A percentile compares a stretch with the other conserved stretches of the same genome.
phyloP scores from a whole-genome alignment of 2,797 vertebrate species.

The Esox lucius region DNA sequence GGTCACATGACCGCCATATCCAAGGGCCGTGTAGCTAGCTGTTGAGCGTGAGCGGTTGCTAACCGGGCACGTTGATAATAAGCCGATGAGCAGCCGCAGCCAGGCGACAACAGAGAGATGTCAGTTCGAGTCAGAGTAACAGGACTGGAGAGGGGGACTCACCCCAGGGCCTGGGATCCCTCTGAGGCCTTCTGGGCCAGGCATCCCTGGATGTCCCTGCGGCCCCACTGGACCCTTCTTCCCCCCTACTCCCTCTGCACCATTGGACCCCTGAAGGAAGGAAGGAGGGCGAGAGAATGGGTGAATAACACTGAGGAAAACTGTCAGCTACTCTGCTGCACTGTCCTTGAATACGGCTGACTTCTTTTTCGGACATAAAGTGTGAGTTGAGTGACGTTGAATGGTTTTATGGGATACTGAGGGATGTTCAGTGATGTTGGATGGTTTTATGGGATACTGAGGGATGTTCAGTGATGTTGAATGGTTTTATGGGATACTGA shows the following conservation, averaged over 20 bases:
- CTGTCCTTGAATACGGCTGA: background rate
- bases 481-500: too few species aligned
- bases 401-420: too few species aligned
- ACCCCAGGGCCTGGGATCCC: slow-evolving; percentile 91
- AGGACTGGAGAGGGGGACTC: slow-evolving; percentile 58
- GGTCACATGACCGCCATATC: background rate
- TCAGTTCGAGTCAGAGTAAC: slow-evolving; percentile 6
- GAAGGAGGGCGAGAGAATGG: background rate
- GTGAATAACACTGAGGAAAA: background rate
- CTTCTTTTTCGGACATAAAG: background rate
- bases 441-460: too few species aligned
- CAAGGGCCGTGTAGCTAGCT: background rate
- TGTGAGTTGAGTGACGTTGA: too few species aligned
- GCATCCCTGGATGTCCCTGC: slow-evolving; percentile 82
- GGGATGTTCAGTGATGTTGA: too few species aligned
- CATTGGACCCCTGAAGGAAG: slow-evolving; percentile 75
- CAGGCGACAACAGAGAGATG: slow-evolving; percentile 4
- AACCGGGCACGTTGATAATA: background rate
- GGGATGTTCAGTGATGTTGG: too few species aligned
- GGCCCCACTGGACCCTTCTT: slow-evolving; percentile 83
- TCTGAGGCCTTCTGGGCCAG: slow-evolving; percentile 82
- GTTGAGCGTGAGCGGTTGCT: background rate
- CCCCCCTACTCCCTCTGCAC: slow-evolving; percentile 77
- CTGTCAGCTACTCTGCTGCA: background rate
- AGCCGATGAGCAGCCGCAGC: background rate